Base-by-base conservation (phyloP, 35 echinoderm and acorn worm species). In the Strongylocentrotus purpuratus region DNA sequence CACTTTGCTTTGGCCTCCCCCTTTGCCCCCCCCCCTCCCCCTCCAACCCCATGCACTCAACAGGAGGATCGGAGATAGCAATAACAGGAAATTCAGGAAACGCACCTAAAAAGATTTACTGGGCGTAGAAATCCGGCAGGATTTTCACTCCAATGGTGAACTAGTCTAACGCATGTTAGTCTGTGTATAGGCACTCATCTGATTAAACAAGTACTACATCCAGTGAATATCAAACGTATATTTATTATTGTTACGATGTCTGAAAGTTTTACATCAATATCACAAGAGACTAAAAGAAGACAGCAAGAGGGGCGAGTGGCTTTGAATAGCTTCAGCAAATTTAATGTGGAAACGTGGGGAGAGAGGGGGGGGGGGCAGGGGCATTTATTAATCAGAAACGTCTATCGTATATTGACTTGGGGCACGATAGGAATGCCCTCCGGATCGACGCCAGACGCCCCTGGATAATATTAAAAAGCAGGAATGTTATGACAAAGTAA, bases 41-140 rank as follows among this genome's bases (percentile, higher is more conserved):
- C 10, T 7, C 65, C 0, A 78, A 22, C 65, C 65, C 50, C 11
- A 0, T 55, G 50, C 10, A 55, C 50, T 55, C 65, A 78, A 78
- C 65, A 18, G 5, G 22, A 8, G 28, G 65, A 18, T 78, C 7
- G 28, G 65, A 78, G 65, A 78, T 78, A 78, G 65, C 65, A 78
- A 78, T 78, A 78, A 78, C 65, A 78, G 65, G 65, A 78, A 78
- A 78, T 41, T 78, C 65, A 78, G 65, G 65, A 78, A 78, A 78
- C 25, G 20, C 20, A 22, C 65, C 65, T 28, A 78, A 78, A 41
- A 78, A 78, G 65, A 78, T 78, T 78, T 78, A 78, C 65, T 78
- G 65, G 65, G 65, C 65, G 65, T 22, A 78, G 0, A 78, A 78
- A n/a, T 4, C 20, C 65, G 18, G 65, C 65, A 78, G 65, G 65